These are phyloP conservation scores for Phallusia fumigata DNA, from an alignment of 23 tunicate species.

Conservation along the genomic window DNA sequence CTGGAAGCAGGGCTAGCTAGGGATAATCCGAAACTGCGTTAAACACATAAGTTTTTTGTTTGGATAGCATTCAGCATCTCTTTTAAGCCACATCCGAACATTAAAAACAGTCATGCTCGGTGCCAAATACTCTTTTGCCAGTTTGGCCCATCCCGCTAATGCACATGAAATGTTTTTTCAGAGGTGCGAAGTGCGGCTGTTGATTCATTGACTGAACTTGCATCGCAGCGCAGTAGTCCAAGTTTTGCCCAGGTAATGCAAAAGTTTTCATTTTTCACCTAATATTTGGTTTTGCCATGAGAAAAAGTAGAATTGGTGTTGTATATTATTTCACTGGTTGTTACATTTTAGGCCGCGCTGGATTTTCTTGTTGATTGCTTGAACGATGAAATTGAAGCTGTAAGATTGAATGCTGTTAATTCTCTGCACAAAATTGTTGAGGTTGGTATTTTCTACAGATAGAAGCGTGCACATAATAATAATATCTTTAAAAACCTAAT, in stretches of 20 bases:
- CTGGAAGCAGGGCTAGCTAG: too few relatives aligned
- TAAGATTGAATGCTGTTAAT: slow-evolving; percentile 89
- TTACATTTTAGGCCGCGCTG: slow-evolving; percentile 56
- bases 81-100: too few relatives aligned
- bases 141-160: too few relatives aligned
- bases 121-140: too few relatives aligned
- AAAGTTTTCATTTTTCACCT: not conserved
- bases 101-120: too few relatives aligned
- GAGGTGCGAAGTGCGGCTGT: slow-evolving; percentile 90
- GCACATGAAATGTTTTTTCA: slow-evolving; percentile 12
- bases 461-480: too few relatives aligned
- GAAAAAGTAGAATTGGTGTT: too few relatives aligned
- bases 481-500: not conserved
- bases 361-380: slow-evolving; percentile 92
- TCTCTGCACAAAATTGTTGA: slow-evolving; percentile 84
- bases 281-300: too few relatives aligned
- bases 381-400: slow-evolving; percentile 95
- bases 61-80: too few relatives aligned
- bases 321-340: not conserved
- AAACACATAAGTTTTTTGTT: too few relatives aligned
- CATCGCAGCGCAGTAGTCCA: slow-evolving; percentile 75
- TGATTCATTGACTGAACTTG: slow-evolving; percentile 94
- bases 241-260: slow-evolving; percentile 61
- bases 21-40: too few relatives aligned
- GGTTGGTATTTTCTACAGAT: slow-evolving; percentile 16